Evolutionary conservation across 2,797 vertebrate genomes (phyloP).

Genomic region (Periparus ater): DNA sequence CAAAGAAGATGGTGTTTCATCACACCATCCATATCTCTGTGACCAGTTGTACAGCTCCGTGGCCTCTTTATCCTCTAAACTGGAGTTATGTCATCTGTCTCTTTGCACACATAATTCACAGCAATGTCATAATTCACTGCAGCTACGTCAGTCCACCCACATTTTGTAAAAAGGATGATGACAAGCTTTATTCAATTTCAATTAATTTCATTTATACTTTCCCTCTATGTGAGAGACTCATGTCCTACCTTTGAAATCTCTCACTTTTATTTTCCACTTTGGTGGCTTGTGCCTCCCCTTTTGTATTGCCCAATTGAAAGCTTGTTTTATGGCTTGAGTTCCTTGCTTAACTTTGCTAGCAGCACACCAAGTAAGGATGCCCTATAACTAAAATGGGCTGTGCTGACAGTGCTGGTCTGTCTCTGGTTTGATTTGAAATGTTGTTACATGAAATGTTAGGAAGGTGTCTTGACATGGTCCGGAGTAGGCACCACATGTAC

Average conservation of each 20-base stretch:
- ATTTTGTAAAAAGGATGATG: background rate
- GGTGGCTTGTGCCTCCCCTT: background rate
- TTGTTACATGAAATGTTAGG: background rate
- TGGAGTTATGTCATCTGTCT: background rate
- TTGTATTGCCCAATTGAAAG: background rate
- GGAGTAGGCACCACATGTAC: background rate
- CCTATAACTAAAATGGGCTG: slow-evolving; percentile 14
- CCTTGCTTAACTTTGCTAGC: slow-evolving; percentile 16
- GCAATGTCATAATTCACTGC: background rate
- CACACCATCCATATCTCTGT: background rate
- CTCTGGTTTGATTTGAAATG: slow-evolving; percentile 27
- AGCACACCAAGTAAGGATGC: background rate
- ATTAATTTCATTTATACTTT: background rate
- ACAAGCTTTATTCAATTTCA: background rate
- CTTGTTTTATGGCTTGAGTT: background rate
- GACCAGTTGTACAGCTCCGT: background rate
- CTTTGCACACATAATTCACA: background rate
- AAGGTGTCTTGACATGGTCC: background rate
- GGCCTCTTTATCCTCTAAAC: background rate
- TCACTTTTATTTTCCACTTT: slow-evolving; percentile 11
- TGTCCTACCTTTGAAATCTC: background rate
- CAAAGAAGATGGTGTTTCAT: background rate
- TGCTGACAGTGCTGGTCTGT: slow-evolving; percentile 21
- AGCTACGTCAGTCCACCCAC: background rate
- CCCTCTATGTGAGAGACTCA: background rate